These are phyloP conservation scores for Alloplasta piceator DNA, from an alignment of 2,888 invertebrate species.

Conservation along the genomic window DNA sequence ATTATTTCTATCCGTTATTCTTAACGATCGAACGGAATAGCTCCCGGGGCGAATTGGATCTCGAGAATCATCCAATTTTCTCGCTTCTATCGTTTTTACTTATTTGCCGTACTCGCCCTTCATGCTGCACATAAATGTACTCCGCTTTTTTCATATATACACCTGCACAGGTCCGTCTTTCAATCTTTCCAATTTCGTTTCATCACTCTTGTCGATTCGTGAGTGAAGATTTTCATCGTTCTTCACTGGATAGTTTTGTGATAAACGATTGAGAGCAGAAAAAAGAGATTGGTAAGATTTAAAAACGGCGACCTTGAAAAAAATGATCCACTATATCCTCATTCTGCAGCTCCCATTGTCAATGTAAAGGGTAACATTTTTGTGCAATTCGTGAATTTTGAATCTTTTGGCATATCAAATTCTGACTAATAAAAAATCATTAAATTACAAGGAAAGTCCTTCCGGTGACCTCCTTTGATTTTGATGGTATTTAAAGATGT, in stretches of 20 bases:
- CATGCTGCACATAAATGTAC: conserved; percentile 28
- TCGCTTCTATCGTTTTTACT: conserved; percentile 53
- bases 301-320: too few relatives aligned
- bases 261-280: too few relatives aligned
- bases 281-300: too few relatives aligned
- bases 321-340: too few relatives aligned
- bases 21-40: conserved; percentile 64
- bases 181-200: conserved; percentile 36
- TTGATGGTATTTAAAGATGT: too few relatives aligned
- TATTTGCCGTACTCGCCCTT: conserved; percentile 26
- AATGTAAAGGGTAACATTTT: too few relatives aligned
- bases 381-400: too few relatives aligned
- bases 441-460: too few relatives aligned
- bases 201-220: conserved; percentile 4
- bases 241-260: not conserved
- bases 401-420: too few relatives aligned
- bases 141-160: conserved; percentile 22
- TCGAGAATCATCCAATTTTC: conserved; percentile 68
- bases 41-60: conserved; percentile 72
- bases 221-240: not conserved
- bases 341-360: too few relatives aligned
- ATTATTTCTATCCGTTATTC: conserved; percentile 46
- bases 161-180: conserved; percentile 8
- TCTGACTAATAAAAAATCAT: too few relatives aligned
- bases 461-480: too few relatives aligned